These are phyloP conservation scores for Rotaria sp. DNA, from an alignment of 2,888 invertebrate genomes.

Conservation along the genomic window DNA sequence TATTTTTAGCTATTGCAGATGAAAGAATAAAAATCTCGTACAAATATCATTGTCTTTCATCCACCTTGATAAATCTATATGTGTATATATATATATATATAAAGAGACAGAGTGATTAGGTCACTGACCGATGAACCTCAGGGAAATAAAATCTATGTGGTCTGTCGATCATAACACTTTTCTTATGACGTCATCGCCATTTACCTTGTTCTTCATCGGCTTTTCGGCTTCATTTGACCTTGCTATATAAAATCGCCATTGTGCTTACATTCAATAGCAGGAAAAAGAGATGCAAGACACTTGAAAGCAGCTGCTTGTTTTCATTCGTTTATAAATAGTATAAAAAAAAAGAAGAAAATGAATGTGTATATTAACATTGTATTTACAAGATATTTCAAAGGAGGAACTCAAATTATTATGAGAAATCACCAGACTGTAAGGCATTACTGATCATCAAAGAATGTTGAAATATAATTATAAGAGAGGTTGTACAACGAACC, in stretches of 20 bases:
- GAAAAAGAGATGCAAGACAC: not conserved
- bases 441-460: too few species aligned
- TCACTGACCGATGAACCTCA: not conserved
- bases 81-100: too few species aligned
- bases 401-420: too few species aligned
- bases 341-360: not conserved
- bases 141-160: not conserved
- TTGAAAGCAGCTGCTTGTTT: not conserved
- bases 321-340: not conserved
- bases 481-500: not conserved
- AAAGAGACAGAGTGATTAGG: not conserved
- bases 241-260: not conserved
- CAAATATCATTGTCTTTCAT: not conserved
- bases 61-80: not conserved
- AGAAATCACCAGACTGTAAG: too few species aligned
- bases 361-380: too few species aligned
- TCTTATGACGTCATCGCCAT: not conserved
- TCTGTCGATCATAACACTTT: not conserved
- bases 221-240: not conserved
- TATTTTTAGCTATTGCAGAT: not conserved
- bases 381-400: too few species aligned
- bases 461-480: too few species aligned
- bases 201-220: not conserved
- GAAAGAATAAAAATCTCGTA: not conserved
- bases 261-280: not conserved